A percentile compares a stretch with the other conserved stretches of the same genome.
These are phyloP conservation scores for Delphinus delphis DNA, from an alignment of 2,113 vertebrate species.

Conservation along the genomic window DNA sequence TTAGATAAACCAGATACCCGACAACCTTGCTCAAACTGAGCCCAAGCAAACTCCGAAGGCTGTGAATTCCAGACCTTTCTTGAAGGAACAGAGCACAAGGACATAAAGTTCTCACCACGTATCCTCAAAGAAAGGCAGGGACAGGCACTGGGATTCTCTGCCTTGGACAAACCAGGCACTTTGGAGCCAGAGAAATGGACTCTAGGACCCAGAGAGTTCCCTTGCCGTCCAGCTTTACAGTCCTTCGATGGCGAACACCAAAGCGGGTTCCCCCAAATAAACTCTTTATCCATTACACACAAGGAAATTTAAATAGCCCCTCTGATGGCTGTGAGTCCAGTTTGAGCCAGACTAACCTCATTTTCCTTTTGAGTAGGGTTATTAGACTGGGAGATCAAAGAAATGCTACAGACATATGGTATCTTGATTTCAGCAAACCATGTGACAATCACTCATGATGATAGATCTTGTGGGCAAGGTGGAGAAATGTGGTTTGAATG, in stretches of 20 bases:
- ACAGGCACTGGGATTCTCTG: neutral
- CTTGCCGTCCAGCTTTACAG: neutral
- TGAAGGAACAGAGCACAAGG: neutral
- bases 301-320: slow-evolving; percentile 45
- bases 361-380: slow-evolving; percentile 56
- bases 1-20: neutral
- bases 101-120: neutral
- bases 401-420: slow-evolving; percentile 54
- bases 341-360: slow-evolving; percentile 66
- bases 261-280: slow-evolving; percentile 39
- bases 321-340: slow-evolving; percentile 46
- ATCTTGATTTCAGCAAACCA: slow-evolving; percentile 73
- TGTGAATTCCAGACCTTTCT: slow-evolving; percentile 10
- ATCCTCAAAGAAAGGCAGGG: neutral
- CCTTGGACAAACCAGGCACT: neutral
- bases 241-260: neutral
- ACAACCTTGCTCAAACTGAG: slow-evolving; percentile 6
- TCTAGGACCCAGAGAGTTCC: neutral
- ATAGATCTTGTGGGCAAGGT: slow-evolving; percentile 64
- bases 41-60: slow-evolving; percentile 1
- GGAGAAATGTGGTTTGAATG: slow-evolving; percentile 67
- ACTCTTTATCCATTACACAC: slow-evolving; percentile 17
- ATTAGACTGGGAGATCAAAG: slow-evolving; percentile 64
- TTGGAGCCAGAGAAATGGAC: neutral
- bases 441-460: slow-evolving; percentile 60